Evolutionary conservation across 2,797 vertebrate species (phyloP), one percentile per base, ranked within the genome.

Genomic region (Xyrichtys novacula): DNA sequence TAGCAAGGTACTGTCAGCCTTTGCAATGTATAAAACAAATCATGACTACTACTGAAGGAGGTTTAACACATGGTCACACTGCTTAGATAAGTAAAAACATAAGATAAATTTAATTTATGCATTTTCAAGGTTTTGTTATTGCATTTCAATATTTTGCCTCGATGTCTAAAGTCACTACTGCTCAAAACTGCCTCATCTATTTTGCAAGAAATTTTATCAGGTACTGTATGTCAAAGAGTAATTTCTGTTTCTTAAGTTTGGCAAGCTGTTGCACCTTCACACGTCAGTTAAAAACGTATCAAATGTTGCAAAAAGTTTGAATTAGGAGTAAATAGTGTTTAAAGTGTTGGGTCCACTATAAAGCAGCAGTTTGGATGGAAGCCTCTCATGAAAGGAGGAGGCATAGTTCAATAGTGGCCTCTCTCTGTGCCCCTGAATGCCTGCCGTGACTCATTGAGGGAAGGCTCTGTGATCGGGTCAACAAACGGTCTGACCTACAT

Each of bases 401-500:
- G 6, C 14, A 12, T 5, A 28, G 28, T 34, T 71, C 15, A 55
- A 9, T 15, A 17, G 36, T 5, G 11, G 43, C n/a, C 38, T 49
- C 46, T 25, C 38, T 52, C n/a, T 22, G 14, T 5, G 36, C 17
- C 39, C 22, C 31, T 55, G 14, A 43, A 23, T 22, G 38, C 9
- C 53, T 17, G 52, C 31, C 6, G 5, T 36, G 48, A 40, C 28
- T 29, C 31, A 53, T 12, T 59, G 39, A 34, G 23, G n/a, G 42
- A 4, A 15, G 5, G 19, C 28, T 42, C 22, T 17, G 26, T 42
- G n/a, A 43, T 9, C 2, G 22, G 40, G 47, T 69, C 19, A 65
- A 55, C 40, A 64, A 59, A 75, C 65, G 19, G 34, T 7, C 28
- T 69, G 25, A 52, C 38, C 10, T 53, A 31, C 7, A 46, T 48